phyloP scores from a whole-genome alignment of 2,797 vertebrate species.

The Scolopax bukidnonensis region DNA sequence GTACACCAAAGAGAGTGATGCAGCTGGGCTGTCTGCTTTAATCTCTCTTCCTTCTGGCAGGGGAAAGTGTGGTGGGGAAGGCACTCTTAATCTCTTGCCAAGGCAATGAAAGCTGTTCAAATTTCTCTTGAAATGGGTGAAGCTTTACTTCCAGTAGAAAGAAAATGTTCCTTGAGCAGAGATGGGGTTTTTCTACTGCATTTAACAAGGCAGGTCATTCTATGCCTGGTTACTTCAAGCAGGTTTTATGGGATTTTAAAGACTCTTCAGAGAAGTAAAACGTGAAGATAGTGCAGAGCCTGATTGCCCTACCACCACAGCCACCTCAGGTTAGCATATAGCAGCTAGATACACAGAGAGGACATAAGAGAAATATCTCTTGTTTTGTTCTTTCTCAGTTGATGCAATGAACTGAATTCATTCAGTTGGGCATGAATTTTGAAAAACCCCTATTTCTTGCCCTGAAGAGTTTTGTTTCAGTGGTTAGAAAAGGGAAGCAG shows the following conservation, averaged over 20 bases:
- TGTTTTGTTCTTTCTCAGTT: neutral
- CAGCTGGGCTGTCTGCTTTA: neutral
- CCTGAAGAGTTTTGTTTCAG: neutral
- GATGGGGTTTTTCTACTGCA: neutral
- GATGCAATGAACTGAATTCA: neutral
- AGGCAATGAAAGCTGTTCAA: neutral
- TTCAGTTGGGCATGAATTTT: neutral
- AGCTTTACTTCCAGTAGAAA: neutral
- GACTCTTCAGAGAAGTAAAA: neutral
- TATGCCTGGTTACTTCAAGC: neutral
- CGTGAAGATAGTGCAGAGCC: neutral
- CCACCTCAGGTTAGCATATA: neutral
- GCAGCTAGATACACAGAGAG: neutral
- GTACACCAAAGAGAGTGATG: neutral
- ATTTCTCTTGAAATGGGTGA: neutral
- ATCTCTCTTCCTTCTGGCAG: neutral
- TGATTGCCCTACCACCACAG: neutral
- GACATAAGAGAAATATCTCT: neutral
- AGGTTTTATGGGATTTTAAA: neutral
- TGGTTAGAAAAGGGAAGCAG: neutral
- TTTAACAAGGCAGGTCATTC: neutral
- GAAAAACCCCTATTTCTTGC: neutral
- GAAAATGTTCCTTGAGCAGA: neutral
- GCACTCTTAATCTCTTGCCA: neutral
- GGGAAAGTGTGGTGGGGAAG: neutral